Conservation (phyloP, 2,888 invertebrate species). For the Pyrgus malvae region DNA sequence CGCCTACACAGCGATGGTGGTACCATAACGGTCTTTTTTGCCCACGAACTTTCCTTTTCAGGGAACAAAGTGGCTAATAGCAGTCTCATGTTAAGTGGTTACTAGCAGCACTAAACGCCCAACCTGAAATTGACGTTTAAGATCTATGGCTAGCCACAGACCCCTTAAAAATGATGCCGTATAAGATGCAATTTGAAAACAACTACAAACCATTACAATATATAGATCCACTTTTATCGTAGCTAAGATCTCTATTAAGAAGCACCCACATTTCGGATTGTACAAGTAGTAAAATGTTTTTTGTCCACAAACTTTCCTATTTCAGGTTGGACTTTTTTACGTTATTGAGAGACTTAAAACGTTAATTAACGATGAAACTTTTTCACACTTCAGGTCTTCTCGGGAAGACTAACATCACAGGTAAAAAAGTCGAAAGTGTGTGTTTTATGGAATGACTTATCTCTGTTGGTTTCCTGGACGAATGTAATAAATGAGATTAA, state of each 20-base stretch:
- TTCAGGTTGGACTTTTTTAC: slow-evolving; percentile 75
- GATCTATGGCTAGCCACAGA: background rate
- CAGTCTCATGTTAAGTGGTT: slow-evolving; percentile 4
- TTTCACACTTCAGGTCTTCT: slow-evolving; percentile 83
- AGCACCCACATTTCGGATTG: background rate
- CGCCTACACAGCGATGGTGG: slow-evolving; percentile 42
- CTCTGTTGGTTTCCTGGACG: slow-evolving; percentile 49
- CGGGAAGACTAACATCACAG: slow-evolving; percentile 83
- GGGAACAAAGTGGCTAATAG: slow-evolving; percentile 9
- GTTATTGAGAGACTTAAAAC: slow-evolving; percentile 60
- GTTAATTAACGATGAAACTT: slow-evolving; percentile 79
- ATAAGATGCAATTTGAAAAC: no score
- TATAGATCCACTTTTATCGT: no score
- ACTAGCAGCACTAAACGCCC: background rate
- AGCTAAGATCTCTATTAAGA: no score
- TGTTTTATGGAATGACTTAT: slow-evolving; percentile 68
- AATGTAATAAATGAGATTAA: slow-evolving; percentile 48
- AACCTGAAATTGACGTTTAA: background rate
- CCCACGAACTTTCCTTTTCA: slow-evolving; percentile 72
- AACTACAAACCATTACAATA: no score
- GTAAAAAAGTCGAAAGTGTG: slow-evolving; percentile 66
- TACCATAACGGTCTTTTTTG: slow-evolving; percentile 66
- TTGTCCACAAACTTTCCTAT: slow-evolving; percentile 75
- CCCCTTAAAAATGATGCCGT: no score
- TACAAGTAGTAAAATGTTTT: slow-evolving; percentile 8